These are phyloP conservation scores for silkworm (Bombyx mori) DNA, from an alignment of 1,140 invertebrate genomes.

Conservation along the genomic window ASM3026992v2 NC_085108.1:2950501-2951000, in stretches of 20 bases:
- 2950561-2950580: constrained; percentile 74
- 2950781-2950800: constrained; percentile 36
- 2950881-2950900: constrained; percentile 45
- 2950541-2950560: constrained; percentile 76
- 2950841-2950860: constrained; percentile 44
- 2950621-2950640: constrained; percentile 28
- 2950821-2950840: constrained; percentile 37
- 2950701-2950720: constrained; percentile 9
- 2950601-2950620: constrained; percentile 42
- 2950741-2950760: not conserved
- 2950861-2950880: constrained; percentile 44
- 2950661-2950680: not conserved
- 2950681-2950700: not conserved
- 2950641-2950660: constrained; percentile 45
- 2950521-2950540: constrained; percentile 74
- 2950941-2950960: not conserved
- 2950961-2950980: not conserved
- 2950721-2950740: constrained; percentile 1
- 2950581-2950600: constrained; percentile 68
- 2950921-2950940: too few species aligned
- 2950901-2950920: constrained; percentile 14
- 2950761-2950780: not conserved
- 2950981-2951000: too few species aligned
- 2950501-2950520: constrained; percentile 69
- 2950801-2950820: constrained; percentile 36